A percentile compares a stretch with the other conserved stretches of the same genome.
phyloP scores from a whole-genome alignment of 2,797 vertebrate species.

The Microchirus variegatus region DNA sequence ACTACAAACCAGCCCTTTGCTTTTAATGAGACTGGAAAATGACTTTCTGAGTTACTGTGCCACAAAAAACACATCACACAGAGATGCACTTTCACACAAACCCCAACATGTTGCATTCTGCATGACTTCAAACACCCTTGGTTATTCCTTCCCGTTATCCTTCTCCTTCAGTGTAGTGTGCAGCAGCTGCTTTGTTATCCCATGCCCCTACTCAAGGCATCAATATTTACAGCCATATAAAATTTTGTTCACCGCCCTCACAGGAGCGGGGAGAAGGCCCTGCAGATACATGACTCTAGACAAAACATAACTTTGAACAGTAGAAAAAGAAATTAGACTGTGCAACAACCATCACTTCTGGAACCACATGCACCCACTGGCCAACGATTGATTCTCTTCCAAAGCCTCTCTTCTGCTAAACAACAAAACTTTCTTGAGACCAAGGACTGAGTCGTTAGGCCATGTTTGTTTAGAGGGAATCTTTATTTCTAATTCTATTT shows the following conservation, averaged over 20 bases:
- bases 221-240: slow-evolving; percentile 53
- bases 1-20: slow-evolving; percentile 21
- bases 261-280: slow-evolving; percentile 17
- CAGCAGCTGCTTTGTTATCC: slow-evolving; percentile 21
- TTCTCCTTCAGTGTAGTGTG: not conserved
- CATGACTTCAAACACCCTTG: slow-evolving; percentile 21
- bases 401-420: slow-evolving; percentile 19
- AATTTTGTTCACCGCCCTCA: slow-evolving; percentile 43
- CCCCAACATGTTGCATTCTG: slow-evolving; percentile 3
- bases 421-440: slow-evolving; percentile 12
- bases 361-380: slow-evolving; percentile 10
- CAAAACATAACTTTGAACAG: slow-evolving; percentile 46
- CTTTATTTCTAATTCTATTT: slow-evolving; percentile 2
- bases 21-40: slow-evolving; percentile 19
- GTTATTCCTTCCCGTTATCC: slow-evolving; percentile 17
- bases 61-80: slow-evolving; percentile 15
- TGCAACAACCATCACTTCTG: slow-evolving; percentile 8
- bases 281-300: slow-evolving; percentile 22
- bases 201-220: slow-evolving; percentile 27
- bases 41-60: slow-evolving; percentile 8
- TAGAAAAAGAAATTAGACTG: slow-evolving; percentile 36
- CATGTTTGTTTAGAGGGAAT: not conserved
- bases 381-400: slow-evolving; percentile 32
- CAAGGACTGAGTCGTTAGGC: not conserved
- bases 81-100: not conserved